A percentile compares a stretch with the other conserved stretches of the same genome.
phyloP scores from a whole-genome alignment of 2,888 invertebrate species.

The Ornithoptera priamus region DNA sequence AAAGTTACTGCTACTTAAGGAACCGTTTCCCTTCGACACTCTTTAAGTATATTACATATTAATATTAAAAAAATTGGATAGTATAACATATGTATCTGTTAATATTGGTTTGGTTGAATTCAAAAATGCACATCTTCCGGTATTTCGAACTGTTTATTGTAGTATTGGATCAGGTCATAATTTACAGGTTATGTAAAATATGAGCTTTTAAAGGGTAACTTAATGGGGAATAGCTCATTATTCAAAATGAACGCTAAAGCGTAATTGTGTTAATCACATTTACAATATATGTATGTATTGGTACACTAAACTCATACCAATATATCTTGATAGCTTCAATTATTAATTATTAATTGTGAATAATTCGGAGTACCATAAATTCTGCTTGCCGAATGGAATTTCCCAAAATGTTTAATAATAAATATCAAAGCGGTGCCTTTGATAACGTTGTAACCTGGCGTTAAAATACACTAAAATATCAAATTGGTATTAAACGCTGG shows the following conservation, averaged over 20 bases:
- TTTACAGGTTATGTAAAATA: too few species aligned
- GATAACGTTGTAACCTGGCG: not conserved
- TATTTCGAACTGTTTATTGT: too few species aligned
- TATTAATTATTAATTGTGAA: not conserved
- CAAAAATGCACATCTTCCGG: too few species aligned
- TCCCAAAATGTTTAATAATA: constrained; percentile 2
- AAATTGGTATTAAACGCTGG: not conserved
- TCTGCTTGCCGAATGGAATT: constrained; percentile 1
- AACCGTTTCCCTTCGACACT: too few species aligned
- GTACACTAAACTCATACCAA: not conserved
- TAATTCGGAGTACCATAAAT: not conserved
- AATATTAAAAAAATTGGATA: too few species aligned
- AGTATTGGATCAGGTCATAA: too few species aligned
- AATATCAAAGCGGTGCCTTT: not conserved
- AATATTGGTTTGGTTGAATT: too few species aligned
- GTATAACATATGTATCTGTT: too few species aligned
- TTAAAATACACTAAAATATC: not conserved
- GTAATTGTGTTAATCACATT: not conserved
- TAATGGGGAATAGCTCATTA: not conserved
- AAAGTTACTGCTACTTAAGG: too few species aligned
- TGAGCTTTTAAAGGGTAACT: not conserved
- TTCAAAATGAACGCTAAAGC: too few species aligned
- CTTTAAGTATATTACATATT: too few species aligned
- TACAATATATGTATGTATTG: not conserved
- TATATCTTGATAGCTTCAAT: not conserved